Conservation (phyloP, 2,888 invertebrate genomes). For the Choreutis nemorana region DNA sequence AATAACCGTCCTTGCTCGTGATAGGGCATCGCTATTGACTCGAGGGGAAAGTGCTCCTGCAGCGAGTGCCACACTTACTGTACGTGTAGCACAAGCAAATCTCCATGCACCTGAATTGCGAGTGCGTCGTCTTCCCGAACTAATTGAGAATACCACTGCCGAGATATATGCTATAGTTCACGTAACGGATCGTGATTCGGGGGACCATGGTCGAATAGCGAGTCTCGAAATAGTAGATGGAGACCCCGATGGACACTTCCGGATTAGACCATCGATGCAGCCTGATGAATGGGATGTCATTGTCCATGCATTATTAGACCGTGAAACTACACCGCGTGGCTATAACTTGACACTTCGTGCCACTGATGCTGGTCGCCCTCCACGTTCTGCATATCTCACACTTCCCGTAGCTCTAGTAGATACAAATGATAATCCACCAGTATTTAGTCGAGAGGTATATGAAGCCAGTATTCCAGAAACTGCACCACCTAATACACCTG, state of each 20-base stretch:
- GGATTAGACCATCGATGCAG: slow-evolving; percentile 70
- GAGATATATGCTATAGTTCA: slow-evolving; percentile 90
- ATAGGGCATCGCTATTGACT: slow-evolving; percentile 76
- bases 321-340: slow-evolving; percentile 80
- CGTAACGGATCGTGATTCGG: slow-evolving; percentile 83
- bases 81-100: slow-evolving; percentile 84
- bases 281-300: slow-evolving; percentile 81
- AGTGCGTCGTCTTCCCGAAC: slow-evolving; percentile 80
- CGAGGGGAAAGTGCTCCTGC: slow-evolving; percentile 67
- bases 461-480: slow-evolving; percentile 89
- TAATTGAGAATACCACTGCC: slow-evolving; percentile 81
- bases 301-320: slow-evolving; percentile 77
- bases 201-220: slow-evolving; percentile 84
- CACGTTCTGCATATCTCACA: slow-evolving; percentile 79
- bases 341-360: slow-evolving; percentile 90
- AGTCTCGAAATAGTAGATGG: slow-evolving; percentile 87
- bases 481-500: slow-evolving; percentile 87
- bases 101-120: slow-evolving; percentile 85
- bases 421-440: slow-evolving; percentile 85
- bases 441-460: slow-evolving; percentile 87
- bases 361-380: slow-evolving; percentile 82
- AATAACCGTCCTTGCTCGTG: slow-evolving; percentile 83
- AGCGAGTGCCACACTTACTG: slow-evolving; percentile 79
- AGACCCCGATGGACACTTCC: slow-evolving; percentile 89
- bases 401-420: slow-evolving; percentile 84